A percentile compares a stretch with the other conserved stretches of the same genome.
phyloP scores from a whole-genome alignment of 2,113 vertebrate genomes.

The Ailurus styani region DNA sequence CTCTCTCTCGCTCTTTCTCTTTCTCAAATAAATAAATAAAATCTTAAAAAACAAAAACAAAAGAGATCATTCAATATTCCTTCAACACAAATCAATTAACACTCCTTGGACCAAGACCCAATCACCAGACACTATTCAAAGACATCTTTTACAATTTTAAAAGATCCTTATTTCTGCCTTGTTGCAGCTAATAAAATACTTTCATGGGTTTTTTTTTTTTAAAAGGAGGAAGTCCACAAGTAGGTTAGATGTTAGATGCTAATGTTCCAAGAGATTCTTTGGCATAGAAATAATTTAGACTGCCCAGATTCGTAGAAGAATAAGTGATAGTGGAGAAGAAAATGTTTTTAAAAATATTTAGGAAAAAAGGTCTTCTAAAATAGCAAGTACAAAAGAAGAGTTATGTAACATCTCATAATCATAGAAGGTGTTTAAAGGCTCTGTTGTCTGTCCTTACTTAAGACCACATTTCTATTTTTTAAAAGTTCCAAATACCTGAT shows the following conservation, averaged over 20 bases:
- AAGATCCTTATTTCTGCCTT: neutral
- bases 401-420: neutral
- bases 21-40: neutral
- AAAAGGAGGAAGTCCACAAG: neutral
- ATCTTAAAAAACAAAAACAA: neutral
- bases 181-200: neutral
- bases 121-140: neutral
- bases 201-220: neutral
- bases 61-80: neutral
- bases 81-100: neutral
- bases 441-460: neutral
- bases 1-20: neutral
- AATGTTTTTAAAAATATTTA: neutral
- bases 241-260: neutral
- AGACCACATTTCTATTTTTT: neutral
- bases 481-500: neutral
- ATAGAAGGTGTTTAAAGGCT: neutral
- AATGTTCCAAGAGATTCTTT: conserved; percentile 3
- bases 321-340: neutral
- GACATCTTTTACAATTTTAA: neutral
- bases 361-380: conserved; percentile 32
- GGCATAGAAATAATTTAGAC: neutral
- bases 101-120: conserved; percentile 16
- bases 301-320: neutral
- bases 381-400: neutral